phyloP scores from a whole-genome alignment of 2,888 invertebrate genomes.

The Uloborus plumipes region DNA sequence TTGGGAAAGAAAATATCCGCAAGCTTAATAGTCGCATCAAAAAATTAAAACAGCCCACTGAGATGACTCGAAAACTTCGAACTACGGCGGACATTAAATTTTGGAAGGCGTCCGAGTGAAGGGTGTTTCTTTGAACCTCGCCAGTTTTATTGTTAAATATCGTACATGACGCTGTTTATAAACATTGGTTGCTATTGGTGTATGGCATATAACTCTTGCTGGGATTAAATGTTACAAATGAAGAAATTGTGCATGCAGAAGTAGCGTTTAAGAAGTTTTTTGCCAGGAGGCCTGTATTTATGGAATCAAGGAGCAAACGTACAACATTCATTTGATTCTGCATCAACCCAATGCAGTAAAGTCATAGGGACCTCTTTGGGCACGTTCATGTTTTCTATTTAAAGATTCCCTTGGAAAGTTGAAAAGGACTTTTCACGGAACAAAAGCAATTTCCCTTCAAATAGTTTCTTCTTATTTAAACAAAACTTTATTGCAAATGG shows the following conservation, averaged over 20 bases:
- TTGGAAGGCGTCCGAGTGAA: constrained; percentile 7
- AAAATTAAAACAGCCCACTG: constrained; percentile 1
- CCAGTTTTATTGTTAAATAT: constrained; percentile 6
- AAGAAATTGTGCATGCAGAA: neutral
- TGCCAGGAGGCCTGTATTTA: neutral
- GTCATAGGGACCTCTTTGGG: constrained; percentile 26
- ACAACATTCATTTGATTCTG: constrained; percentile 24
- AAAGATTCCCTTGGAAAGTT: constrained; percentile 23
- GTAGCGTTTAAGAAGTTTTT: neutral
- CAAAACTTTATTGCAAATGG: neutral
- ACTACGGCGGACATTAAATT: neutral
- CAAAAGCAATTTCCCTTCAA: constrained; percentile 11
- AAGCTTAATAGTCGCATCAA: constrained; percentile 10
- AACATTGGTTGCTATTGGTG: constrained; percentile 4
- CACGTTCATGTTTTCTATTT: constrained; percentile 17
- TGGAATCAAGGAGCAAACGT: constrained; percentile 8
- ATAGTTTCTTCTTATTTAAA: neutral
- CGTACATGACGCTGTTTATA: neutral
- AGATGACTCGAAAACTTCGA: neutral
- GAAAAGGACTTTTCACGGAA: constrained; percentile 7
- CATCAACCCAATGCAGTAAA: constrained; percentile 24
- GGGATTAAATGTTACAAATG: neutral
- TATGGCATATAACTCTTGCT: neutral
- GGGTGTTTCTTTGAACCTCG: constrained; percentile 2
- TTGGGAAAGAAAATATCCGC: neutral